phyloP scores from a whole-genome alignment of 2,888 invertebrate genomes.

The Tineola bisselliella region DNA sequence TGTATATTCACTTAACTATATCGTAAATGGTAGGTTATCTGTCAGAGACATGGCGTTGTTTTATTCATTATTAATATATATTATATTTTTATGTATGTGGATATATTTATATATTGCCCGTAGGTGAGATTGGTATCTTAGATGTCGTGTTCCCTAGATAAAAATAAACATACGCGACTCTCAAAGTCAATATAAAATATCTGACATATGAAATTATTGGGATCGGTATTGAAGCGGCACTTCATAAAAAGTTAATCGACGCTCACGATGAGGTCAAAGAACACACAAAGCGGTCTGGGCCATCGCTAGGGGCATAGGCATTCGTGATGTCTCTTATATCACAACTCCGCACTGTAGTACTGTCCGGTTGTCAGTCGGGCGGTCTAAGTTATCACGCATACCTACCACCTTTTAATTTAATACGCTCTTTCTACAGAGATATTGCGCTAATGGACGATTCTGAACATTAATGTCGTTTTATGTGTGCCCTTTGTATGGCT shows the following conservation, averaged over 20 bases:
- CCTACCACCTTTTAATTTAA: neutral
- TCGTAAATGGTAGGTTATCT: neutral
- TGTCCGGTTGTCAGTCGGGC: neutral
- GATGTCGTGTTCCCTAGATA: neutral
- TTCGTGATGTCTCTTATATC: conserved; percentile 5
- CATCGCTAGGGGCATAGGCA: neutral
- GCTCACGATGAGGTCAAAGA: conserved; percentile 26
- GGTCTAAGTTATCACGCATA: conserved; percentile 2
- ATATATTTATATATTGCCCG: neutral
- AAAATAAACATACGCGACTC: conserved; percentile 4
- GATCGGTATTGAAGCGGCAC: conserved; percentile 22
- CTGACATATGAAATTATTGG: neutral
- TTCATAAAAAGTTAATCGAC: conserved; percentile 32
- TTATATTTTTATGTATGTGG: neutral
- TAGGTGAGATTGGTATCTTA: neutral
- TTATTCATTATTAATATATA: neutral
- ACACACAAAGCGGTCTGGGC: conserved; percentile 18
- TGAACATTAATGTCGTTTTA: neutral
- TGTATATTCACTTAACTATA: neutral
- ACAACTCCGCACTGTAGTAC: neutral
- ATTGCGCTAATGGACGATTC: conserved; percentile 1
- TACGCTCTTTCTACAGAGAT: neutral
- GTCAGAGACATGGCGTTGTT: neutral
- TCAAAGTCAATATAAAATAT: conserved; percentile 7
- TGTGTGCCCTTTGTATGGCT: neutral